Conservation (phyloP, 2,113 vertebrate species). For the Kobus ellipsiprymnus region DNA sequence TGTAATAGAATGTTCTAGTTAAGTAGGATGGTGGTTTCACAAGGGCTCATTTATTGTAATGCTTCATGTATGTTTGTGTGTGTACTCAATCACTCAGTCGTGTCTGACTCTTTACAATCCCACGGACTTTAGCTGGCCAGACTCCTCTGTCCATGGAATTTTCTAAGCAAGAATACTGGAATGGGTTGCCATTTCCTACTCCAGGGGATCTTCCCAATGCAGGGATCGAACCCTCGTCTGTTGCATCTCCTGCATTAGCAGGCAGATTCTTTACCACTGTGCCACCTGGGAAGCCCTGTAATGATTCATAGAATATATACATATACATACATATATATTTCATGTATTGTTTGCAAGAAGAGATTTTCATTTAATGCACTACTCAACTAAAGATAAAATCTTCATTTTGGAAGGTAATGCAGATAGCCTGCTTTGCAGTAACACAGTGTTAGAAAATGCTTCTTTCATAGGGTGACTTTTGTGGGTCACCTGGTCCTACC, state of each 20-base stretch:
- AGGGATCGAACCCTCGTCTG: background rate
- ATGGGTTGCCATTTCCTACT: background rate
- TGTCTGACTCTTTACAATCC: background rate
- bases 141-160: background rate
- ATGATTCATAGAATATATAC: background rate
- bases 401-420: background rate
- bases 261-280: background rate
- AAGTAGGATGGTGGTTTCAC: background rate
- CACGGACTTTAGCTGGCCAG: background rate
- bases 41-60: background rate
- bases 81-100: background rate
- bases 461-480: background rate
- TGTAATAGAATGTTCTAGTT: background rate
- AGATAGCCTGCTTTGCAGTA: background rate
- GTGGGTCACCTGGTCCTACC: background rate
- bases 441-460: background rate
- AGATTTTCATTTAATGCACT: background rate
- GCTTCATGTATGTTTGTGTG: background rate
- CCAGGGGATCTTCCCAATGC: background rate
- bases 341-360: background rate
- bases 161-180: background rate
- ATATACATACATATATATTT: background rate
- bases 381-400: background rate
- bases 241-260: background rate
- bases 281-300: background rate